phyloP scores from a whole-genome alignment of 2,113 vertebrate species.

The Platichthys flesus region DNA sequence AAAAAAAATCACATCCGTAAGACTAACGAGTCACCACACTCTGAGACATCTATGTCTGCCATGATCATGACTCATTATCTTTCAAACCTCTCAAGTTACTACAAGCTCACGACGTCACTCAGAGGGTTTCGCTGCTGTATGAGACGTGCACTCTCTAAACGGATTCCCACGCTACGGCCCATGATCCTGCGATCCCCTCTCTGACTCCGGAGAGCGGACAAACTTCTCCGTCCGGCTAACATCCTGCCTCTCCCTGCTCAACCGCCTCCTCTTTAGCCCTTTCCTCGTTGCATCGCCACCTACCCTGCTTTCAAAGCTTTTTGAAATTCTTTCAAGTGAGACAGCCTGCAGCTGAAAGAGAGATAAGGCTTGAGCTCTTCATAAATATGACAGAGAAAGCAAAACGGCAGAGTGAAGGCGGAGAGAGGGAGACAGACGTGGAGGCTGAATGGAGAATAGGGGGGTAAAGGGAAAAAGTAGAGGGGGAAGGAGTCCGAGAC shows the following conservation, averaged over 20 bases:
- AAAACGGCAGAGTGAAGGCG: conserved; percentile 51
- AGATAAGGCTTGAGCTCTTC: conserved; percentile 79
- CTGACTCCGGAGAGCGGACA: conserved; percentile 32
- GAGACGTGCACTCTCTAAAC: not conserved
- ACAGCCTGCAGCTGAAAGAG: conserved; percentile 76
- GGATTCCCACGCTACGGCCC: conserved; percentile 17
- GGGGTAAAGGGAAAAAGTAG: not conserved
- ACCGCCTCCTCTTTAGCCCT: conserved; percentile 49
- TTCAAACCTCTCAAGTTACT: conserved; percentile 42
- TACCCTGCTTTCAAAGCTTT: conserved; percentile 75
- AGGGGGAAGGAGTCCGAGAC: not conserved
- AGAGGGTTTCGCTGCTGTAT: not conserved
- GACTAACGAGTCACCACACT: conserved; percentile 42
- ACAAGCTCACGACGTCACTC: conserved; percentile 23
- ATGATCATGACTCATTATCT: conserved; percentile 60
- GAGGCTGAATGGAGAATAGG: conserved; percentile 8
- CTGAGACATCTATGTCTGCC: conserved; percentile 46
- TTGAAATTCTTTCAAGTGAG: conserved; percentile 79
- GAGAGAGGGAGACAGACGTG: conserved; percentile 8
- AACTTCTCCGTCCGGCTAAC: conserved; percentile 64
- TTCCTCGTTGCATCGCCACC: conserved; percentile 65
- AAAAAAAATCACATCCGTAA: conserved; percentile 33
- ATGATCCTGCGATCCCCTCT: not conserved
- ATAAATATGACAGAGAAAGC: conserved; percentile 77
- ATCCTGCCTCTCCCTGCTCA: conserved; percentile 45